Percentiles rank a stretch among this genome's conserved stretches.
Evolutionary conservation across 2,888 invertebrate genomes (phyloP).

Genomic region (Lithosia quadra): DNA sequence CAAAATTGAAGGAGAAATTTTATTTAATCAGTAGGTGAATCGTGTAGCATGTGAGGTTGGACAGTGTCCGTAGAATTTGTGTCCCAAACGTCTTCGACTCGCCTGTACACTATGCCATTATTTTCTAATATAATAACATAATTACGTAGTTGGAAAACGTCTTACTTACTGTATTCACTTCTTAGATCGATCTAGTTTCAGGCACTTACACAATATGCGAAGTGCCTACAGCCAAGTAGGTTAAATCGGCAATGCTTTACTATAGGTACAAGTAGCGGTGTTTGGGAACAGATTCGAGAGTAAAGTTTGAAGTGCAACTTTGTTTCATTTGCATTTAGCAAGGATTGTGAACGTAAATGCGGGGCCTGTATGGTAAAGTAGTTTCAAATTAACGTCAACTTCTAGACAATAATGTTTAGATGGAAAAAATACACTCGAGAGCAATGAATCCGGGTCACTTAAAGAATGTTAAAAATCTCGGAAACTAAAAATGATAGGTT

Average conservation of each 20-base stretch:
- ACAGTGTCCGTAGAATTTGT: no score
- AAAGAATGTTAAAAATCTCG: no score
- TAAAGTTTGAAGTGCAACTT: constrained; percentile 46
- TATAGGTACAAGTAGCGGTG: constrained; percentile 13
- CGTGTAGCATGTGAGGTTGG: no score
- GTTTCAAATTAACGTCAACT: constrained; percentile 30
- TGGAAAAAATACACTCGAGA: no score
- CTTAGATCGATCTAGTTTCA: not conserved
- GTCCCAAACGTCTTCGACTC: no score
- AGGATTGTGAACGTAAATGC: constrained; percentile 38
- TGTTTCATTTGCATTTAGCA: constrained; percentile 52
- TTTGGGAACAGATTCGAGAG: constrained; percentile 37
- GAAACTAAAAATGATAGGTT: no score
- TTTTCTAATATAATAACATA: no score
- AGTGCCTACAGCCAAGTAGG: not conserved
- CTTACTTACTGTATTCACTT: not conserved
- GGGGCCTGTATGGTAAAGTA: constrained; percentile 24
- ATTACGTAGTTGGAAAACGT: not conserved
- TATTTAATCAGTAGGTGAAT: no score
- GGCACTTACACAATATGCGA: constrained; percentile 25
- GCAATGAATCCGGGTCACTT: no score
- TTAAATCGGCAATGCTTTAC: constrained; percentile 2
- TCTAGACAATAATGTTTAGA: constrained; percentile 17
- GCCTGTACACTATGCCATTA: no score
- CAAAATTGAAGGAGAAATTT: not conserved